A percentile compares a stretch with the other conserved stretches of the same genome.
Evolutionary conservation across 1,140 invertebrate species (phyloP).

Genomic region (Hyposmocoma kahamanoa): DNA sequence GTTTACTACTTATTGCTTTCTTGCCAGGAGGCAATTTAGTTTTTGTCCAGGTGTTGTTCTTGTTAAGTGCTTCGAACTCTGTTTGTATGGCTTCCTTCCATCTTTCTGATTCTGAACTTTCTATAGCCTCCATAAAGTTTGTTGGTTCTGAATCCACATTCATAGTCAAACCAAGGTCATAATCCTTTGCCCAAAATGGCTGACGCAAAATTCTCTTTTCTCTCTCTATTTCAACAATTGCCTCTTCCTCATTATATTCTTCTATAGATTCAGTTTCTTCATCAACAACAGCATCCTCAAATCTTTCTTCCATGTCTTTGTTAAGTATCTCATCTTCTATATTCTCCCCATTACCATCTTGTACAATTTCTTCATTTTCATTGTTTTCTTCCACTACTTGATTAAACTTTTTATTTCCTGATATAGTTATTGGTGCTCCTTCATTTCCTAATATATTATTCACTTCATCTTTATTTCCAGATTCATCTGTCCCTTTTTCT

Average conservation of each 20-base stretch:
- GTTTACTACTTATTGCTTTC: constrained; percentile 9
- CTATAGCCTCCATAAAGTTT: constrained; percentile 11
- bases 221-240: no score
- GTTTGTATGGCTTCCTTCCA: constrained; percentile 14
- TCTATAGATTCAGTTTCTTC: no score
- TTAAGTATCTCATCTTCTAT: neutral
- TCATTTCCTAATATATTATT: neutral
- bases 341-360: neutral
- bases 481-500: neutral
- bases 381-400: neutral
- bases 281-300: no score
- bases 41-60: constrained; percentile 18
- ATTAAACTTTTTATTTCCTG: neutral
- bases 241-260: no score
- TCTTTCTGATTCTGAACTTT: constrained; percentile 7
- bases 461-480: neutral
- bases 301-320: neutral
- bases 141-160: no score
- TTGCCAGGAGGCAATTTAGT: neutral
- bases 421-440: neutral
- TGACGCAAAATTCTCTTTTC: no score
- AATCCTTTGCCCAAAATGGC: no score
- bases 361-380: neutral
- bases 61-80: constrained; percentile 12
- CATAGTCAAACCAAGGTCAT: neutral